Evolutionary conservation across 2,113 vertebrate genomes (phyloP), one percentile per base, ranked within the genome.

Genomic region (Sturnira hondurensis): DNA sequence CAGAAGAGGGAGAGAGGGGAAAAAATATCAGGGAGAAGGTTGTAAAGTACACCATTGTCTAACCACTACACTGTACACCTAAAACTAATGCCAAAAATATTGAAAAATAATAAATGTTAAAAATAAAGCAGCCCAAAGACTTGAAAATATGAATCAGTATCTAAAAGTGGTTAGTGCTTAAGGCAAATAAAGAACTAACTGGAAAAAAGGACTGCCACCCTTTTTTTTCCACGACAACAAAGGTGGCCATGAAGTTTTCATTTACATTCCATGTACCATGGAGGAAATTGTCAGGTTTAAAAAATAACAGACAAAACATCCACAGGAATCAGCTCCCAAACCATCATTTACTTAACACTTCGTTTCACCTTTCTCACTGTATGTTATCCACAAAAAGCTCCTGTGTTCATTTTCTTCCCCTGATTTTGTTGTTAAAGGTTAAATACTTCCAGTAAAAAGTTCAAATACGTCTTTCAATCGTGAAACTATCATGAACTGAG

Each of bases 381-480:
- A 45, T 12, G 41, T 77, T 94, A 17, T 74, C 52, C 84, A 95
- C 80, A 92, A 78, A 94, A 84, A 88, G 9, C 83, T 93, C 58
- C 67, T 73, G 50, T 63, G 54, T 82, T 52, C 70, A 83, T 95
- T 95, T 76, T 95, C 78, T 91, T 84, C 76, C 54, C 77, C 95
- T 95, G 94, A 94, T 97, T 98, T 97, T 91, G 88, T 91, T 98
- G 97, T 98, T 52, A 97, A 96, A 97, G 95, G 96, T 41, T 96
- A 89, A 87, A 96, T 93, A 86, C 96, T 97, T 96, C 41, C 91
- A 80, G 89, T 89, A 96, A 98, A 97, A 98, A 98, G 98, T 98
- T 98, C 97, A 94, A 96, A 98, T 94, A 78, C n/a, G 93, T 63
- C 96, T 97, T 97, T 98, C 96, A 94, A 77, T 97, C 45, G 7